A percentile compares a stretch with the other conserved stretches of the same genome.
Conservation (phyloP, 2,113 vertebrate genomes). For the Rhinolophus sinicus region DNA sequence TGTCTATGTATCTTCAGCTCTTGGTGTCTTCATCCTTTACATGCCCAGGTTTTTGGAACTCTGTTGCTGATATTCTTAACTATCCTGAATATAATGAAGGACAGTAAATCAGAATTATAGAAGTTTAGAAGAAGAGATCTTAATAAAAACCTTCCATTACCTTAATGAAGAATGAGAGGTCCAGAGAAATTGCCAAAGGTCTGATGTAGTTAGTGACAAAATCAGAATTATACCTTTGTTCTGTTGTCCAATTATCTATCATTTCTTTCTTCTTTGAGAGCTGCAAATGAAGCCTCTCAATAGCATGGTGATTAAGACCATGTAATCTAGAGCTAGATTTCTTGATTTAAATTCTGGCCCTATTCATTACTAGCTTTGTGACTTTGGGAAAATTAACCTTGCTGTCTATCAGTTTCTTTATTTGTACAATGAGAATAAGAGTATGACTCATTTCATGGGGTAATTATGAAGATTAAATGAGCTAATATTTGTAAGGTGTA, state of each 20-base stretch:
- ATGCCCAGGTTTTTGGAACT: neutral
- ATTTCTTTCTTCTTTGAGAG: neutral
- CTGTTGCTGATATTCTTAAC: neutral
- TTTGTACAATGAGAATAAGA: neutral
- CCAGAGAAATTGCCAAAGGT: neutral
- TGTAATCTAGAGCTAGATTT: neutral
- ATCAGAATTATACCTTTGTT: conserved; percentile 19
- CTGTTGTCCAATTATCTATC: neutral
- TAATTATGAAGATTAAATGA: neutral
- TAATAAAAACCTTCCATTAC: neutral
- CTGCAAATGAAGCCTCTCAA: neutral
- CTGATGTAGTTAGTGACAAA: conserved; percentile 9
- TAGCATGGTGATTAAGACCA: neutral
- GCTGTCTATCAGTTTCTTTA: neutral
- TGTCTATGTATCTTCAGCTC: neutral
- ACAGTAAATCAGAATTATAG: neutral
- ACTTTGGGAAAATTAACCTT: neutral
- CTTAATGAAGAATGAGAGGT: conserved; percentile 22
- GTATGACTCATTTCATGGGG: neutral
- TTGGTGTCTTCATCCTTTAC: neutral
- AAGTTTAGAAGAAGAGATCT: conserved; percentile 7
- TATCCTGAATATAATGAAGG: neutral
- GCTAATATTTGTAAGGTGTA: neutral
- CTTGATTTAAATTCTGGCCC: neutral
- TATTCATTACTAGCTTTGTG: neutral